A percentile compares a stretch with the other conserved stretches of the same genome.
phyloP scores from a whole-genome alignment of 1,140 invertebrate species.

The Planococcus citri region DNA sequence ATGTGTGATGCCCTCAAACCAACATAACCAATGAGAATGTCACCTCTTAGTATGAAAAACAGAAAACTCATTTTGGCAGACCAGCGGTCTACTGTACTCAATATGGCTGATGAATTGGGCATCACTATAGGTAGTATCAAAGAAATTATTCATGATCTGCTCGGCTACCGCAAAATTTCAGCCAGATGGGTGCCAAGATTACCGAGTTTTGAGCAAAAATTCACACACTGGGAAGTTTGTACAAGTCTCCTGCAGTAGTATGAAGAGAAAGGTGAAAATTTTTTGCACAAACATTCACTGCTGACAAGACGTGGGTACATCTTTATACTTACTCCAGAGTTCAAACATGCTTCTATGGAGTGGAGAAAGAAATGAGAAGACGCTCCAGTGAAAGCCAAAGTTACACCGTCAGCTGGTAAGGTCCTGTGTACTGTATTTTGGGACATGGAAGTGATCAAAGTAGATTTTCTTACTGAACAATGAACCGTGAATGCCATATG shows the following conservation, averaged over 20 bases:
- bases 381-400: slow-evolving; percentile 27
- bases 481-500: slow-evolving; percentile 23
- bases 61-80: not conserved
- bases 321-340: slow-evolving; percentile 33
- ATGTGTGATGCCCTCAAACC: not conserved
- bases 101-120: slow-evolving; percentile 13
- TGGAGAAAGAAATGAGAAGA: slow-evolving; percentile 27
- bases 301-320: slow-evolving; percentile 35
- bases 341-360: slow-evolving; percentile 33
- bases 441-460: slow-evolving; percentile 28
- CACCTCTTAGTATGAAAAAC: no score
- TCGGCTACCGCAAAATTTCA: slow-evolving; percentile 20
- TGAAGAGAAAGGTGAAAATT: slow-evolving; percentile 25
- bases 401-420: slow-evolving; percentile 27
- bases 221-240: slow-evolving; percentile 9
- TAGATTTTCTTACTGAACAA: slow-evolving; percentile 24
- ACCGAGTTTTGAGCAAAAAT: slow-evolving; percentile 13
- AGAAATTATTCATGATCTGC: slow-evolving; percentile 21
- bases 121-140: slow-evolving; percentile 20
- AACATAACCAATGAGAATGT: not conserved
- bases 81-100: not conserved
- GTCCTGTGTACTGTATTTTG: slow-evolving; percentile 31
- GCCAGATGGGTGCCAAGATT: slow-evolving; percentile 18
- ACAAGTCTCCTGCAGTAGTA: not conserved
- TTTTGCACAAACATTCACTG: slow-evolving; percentile 32